Percentiles rank a stretch among this genome's conserved stretches.
These are phyloP conservation scores for Enteromius unitaeniatus DNA, from an alignment of 2,797 vertebrate genomes.

Conservation along the genomic window DNA sequence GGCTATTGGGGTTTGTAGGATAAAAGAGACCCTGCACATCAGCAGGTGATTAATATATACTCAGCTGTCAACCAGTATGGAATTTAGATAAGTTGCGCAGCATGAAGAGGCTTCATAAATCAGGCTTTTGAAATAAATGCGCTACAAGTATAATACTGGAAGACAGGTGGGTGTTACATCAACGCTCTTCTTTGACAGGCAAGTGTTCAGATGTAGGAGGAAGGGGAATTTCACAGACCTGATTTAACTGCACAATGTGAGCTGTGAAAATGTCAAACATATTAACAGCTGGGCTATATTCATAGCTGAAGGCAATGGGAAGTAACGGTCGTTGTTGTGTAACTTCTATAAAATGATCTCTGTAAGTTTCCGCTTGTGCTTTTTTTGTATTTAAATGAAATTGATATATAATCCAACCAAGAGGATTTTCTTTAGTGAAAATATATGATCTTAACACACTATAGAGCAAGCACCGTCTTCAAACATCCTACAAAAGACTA, in stretches of 20 bases:
- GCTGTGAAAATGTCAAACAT: conserved; percentile 22
- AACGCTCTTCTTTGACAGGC: conserved; percentile 43
- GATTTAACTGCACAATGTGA: conserved; percentile 37
- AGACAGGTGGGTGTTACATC: conserved; percentile 54
- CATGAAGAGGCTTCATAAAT: conserved; percentile 57
- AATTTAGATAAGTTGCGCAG: conserved; percentile 53
- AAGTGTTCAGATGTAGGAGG: conserved; percentile 33
- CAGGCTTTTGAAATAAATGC: conserved; percentile 49
- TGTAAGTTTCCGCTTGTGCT: background rate
- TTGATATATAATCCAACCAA: background rate
- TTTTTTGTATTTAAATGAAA: background rate
- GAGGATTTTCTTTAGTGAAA: background rate
- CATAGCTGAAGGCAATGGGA: background rate
- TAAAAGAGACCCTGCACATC: conserved; percentile 51
- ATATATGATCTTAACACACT: background rate
- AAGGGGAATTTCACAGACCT: conserved; percentile 42
- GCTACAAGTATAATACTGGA: conserved; percentile 43
- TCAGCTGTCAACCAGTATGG: conserved; percentile 47
- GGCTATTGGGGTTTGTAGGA: conserved; percentile 46
- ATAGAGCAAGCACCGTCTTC: background rate
- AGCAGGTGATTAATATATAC: conserved; percentile 61
- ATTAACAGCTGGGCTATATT: conserved; percentile 27
- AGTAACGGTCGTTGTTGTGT: background rate
- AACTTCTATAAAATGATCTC: background rate
- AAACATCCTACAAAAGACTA: background rate